Base-by-base conservation (phyloP, 2,113 vertebrate genomes). In the Tupaia tana region DNA sequence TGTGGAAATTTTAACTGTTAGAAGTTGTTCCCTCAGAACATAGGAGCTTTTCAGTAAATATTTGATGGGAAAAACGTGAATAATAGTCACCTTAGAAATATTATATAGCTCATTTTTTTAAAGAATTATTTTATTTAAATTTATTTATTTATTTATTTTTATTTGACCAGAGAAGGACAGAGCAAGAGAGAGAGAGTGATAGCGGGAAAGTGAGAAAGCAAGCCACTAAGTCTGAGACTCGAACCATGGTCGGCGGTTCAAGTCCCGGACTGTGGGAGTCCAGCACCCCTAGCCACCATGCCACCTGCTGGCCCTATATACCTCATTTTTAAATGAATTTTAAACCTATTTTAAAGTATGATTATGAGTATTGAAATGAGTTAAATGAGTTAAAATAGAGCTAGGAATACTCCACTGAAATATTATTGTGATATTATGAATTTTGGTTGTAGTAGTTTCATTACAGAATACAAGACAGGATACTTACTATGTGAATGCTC, bases 51-150 rank as follows among this genome's bases (percentile, higher is more conserved):
- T 84, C 27, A 66, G 63, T 54, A 81, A 25, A 80, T 80, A 90
- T 59, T 75, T 84, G 29, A 92, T 64, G 24, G 77, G 90, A 93
- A 31, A 74, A 69, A 56, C 58, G 70, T 74, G 6, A 95, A 54
- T 56, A 61, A 66, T 11, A 79, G 9, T 83, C 52, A 56, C 24
- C 64, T 54, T 83, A 1, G 14, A 2, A 9, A 85, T 80, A n/a
- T 34, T 88, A 71, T 27, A 71, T 7, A 93, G 9, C 1, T 95
- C n/a, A 19, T 85, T 20, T 80, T 3, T 7, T 24, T 74, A 86
- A 54, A 54, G 2, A 63, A 64, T 86, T 43, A 43, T 43, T 5
- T 43, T 43, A 43, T 67, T 73, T 24, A 8, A 69, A 59, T 4
- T 10, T 69, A n/a, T 63, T 1, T 80, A 43, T 43, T 43, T 43